Percentiles rank a stretch among this genome's conserved stretches.
Conservation (phyloP, 2,797 vertebrate genomes). For the Coluber constrictor region DNA sequence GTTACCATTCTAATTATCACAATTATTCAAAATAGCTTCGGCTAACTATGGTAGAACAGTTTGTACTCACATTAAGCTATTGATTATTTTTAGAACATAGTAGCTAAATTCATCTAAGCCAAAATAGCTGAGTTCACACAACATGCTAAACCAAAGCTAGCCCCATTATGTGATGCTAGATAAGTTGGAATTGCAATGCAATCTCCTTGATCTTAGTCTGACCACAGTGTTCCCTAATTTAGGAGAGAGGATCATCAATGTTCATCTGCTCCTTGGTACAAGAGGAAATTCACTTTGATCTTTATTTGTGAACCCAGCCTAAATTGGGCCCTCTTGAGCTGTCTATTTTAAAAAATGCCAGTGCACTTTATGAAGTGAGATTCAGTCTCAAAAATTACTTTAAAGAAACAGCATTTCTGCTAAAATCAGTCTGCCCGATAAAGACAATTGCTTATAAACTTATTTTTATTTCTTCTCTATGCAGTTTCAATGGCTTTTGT, state of each 20-base stretch:
- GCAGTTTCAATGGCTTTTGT: conserved; percentile 40
- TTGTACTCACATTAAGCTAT: not conserved
- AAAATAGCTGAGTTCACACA: not conserved
- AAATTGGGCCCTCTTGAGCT: not conserved
- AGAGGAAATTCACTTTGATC: not conserved
- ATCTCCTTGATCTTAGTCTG: not conserved
- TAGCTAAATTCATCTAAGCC: not conserved
- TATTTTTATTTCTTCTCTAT: conserved; percentile 25
- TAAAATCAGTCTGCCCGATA: not conserved
- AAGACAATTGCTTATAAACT: conserved; percentile 6
- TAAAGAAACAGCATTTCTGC: not conserved
- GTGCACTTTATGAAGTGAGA: not conserved
- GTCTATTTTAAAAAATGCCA: not conserved
- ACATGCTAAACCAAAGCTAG: not conserved
- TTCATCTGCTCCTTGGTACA: not conserved
- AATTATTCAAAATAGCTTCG: not conserved
- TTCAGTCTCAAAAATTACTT: not conserved
- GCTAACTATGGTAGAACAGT: not conserved
- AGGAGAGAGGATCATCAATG: not conserved
- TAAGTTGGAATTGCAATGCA: not conserved
- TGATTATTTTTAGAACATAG: not conserved
- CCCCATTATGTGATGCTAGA: not conserved
- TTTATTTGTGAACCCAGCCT: not conserved
- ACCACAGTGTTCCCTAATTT: not conserved
- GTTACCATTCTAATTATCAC: not conserved